Evolutionary conservation across 2,113 vertebrate species (phyloP).

Genomic region (Oreochromis niloticus): DNA sequence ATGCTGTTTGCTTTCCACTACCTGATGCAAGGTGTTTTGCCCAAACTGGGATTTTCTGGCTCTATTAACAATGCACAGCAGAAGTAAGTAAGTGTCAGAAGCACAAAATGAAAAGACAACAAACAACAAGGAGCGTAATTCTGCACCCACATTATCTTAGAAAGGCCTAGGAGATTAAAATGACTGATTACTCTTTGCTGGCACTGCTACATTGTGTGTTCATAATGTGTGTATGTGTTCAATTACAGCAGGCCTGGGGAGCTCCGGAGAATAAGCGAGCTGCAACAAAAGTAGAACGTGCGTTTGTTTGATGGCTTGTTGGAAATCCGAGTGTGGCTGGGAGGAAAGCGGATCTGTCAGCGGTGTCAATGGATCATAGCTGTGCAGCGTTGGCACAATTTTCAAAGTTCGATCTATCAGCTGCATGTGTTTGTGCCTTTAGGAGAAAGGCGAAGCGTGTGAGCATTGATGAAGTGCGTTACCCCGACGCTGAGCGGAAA

Average conservation of each 20-base stretch:
- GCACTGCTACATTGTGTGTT: background rate
- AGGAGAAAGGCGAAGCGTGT: background rate
- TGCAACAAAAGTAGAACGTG: constrained; percentile 2
- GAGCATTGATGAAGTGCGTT: background rate
- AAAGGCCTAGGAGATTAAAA: background rate
- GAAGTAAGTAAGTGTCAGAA: background rate
- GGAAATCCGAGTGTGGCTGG: background rate
- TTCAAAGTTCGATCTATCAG: constrained; percentile 27
- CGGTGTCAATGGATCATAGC: constrained; percentile 11
- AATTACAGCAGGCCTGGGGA: background rate
- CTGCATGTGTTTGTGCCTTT: background rate
- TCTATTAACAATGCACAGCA: background rate
- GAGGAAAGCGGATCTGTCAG: constrained; percentile 17
- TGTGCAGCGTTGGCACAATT: constrained; percentile 15
- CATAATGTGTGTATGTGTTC: background rate
- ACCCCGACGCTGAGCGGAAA: background rate
- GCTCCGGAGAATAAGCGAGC: constrained; percentile 1
- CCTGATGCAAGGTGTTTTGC: background rate
- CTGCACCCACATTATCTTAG: background rate
- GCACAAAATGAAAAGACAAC: background rate
- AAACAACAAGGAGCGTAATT: background rate
- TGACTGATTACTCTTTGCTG: background rate
- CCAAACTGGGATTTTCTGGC: background rate
- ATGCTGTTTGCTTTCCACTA: background rate
- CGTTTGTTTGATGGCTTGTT: constrained; percentile 19